phyloP scores from a whole-genome alignment of 2,888 invertebrate species.

The Polia nebulosa region DNA sequence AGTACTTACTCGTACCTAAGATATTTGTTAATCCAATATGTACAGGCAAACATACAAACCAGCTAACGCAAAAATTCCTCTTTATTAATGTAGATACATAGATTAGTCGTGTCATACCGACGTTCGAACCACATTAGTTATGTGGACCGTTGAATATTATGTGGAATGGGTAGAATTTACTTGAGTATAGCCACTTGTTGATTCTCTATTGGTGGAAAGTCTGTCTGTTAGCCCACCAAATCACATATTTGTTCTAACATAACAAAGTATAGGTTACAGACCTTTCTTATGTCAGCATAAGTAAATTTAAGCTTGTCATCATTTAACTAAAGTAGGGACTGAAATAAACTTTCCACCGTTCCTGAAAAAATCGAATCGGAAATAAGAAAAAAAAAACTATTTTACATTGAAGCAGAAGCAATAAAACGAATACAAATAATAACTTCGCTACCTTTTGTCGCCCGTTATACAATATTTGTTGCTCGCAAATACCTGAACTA shows the following conservation, averaged over 20 bases:
- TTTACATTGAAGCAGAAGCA: background rate
- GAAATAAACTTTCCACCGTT: background rate
- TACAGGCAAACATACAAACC: background rate
- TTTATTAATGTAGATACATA: background rate
- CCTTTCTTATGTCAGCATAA: background rate
- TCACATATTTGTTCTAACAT: background rate
- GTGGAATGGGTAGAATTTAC: background rate
- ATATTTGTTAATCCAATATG: background rate
- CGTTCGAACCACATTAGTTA: background rate
- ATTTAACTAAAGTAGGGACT: background rate
- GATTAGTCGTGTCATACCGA: background rate
- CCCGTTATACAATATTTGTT: background rate
- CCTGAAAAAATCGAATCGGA: background rate
- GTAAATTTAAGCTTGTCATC: background rate
- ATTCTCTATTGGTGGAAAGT: constrained; percentile 1
- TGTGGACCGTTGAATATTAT: constrained; percentile 1
- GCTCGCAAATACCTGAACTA: background rate
- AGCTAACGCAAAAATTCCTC: background rate
- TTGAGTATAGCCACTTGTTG: constrained; percentile 27
- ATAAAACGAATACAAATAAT: background rate
- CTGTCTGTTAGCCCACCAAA: background rate
- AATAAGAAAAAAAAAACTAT: no score
- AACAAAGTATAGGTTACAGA: background rate
- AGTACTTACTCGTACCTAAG: no score
- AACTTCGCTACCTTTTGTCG: background rate